These are phyloP conservation scores for Carposina sasakii DNA, from an alignment of 1,140 invertebrate genomes.

Conservation along the genomic window DNA sequence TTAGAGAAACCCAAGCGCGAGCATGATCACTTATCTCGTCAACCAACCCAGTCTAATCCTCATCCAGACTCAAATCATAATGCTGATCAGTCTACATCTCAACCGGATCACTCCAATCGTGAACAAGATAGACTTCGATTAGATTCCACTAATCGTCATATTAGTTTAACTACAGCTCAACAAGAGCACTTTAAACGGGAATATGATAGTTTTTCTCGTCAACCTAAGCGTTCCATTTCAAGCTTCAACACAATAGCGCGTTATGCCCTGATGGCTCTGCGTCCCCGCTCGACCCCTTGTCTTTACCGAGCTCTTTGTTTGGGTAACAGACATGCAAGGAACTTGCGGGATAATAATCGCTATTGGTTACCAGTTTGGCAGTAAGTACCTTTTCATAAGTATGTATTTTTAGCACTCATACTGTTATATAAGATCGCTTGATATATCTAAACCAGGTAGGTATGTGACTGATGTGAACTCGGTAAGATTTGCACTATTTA, in stretches of 20 bases:
- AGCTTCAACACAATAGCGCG: constrained; percentile 74
- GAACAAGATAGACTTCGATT: not conserved
- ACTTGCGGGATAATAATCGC: constrained; percentile 65
- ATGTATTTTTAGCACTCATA: constrained; percentile 2
- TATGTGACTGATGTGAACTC: too few species aligned
- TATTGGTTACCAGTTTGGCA: constrained; percentile 82
- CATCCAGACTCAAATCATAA: constrained; percentile 1
- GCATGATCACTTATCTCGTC: too few species aligned
- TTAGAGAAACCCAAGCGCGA: too few species aligned
- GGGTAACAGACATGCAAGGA: constrained; percentile 75
- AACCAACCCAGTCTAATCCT: constrained; percentile 26
- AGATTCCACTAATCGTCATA: too few species aligned
- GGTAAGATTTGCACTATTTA: too few species aligned
- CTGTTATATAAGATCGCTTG: too few species aligned
- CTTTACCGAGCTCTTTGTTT: constrained; percentile 76
- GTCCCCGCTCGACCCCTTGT: constrained; percentile 69
- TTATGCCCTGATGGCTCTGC: constrained; percentile 72
- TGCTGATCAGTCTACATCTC: not conserved
- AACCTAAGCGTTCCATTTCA: too few species aligned
- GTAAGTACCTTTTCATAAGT: constrained; percentile 58
- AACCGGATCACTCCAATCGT: not conserved
- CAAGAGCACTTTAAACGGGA: too few species aligned
- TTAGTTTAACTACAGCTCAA: too few species aligned
- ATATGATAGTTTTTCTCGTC: too few species aligned
- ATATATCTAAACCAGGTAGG: too few species aligned